phyloP scores from a whole-genome alignment of 2,888 invertebrate genomes.

The Microctonus brassicae region DNA sequence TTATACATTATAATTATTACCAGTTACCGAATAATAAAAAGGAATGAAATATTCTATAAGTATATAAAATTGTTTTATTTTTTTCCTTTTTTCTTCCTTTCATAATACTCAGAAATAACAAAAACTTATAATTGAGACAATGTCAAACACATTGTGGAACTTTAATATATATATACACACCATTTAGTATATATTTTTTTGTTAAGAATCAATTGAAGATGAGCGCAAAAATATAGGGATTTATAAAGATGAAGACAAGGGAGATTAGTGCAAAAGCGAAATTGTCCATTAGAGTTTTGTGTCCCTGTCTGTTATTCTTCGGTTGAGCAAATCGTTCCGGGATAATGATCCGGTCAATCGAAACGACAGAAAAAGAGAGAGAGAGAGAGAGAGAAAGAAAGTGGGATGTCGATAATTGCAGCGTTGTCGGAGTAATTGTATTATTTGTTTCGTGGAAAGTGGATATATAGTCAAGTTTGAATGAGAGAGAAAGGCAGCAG shows the following conservation, averaged over 20 bases:
- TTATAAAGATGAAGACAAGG: background rate
- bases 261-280: slow-evolving; percentile 3
- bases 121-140: background rate
- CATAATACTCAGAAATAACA: background rate
- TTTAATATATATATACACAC: background rate
- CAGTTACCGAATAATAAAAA: slow-evolving; percentile 9
- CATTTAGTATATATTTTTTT: background rate
- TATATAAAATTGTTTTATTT: background rate
- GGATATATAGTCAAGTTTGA: slow-evolving; percentile 7
- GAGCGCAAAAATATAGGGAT: background rate
- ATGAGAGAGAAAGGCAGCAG: slow-evolving; percentile 6
- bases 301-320: slow-evolving; percentile 19
- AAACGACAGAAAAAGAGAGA: slow-evolving; percentile 29
- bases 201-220: background rate
- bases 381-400: slow-evolving; percentile 45
- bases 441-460: slow-evolving; percentile 35
- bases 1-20: slow-evolving; percentile 13
- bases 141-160: background rate
- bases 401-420: slow-evolving; percentile 55
- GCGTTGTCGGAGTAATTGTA: slow-evolving; percentile 47
- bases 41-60: background rate
- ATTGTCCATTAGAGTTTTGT: slow-evolving; percentile 3
- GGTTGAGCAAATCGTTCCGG: slow-evolving; percentile 29
- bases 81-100: background rate
- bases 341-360: slow-evolving; percentile 31